These are phyloP conservation scores for Cherax destructor DNA, from an alignment of 1,140 invertebrate genomes.

Conservation along the genomic window DNA sequence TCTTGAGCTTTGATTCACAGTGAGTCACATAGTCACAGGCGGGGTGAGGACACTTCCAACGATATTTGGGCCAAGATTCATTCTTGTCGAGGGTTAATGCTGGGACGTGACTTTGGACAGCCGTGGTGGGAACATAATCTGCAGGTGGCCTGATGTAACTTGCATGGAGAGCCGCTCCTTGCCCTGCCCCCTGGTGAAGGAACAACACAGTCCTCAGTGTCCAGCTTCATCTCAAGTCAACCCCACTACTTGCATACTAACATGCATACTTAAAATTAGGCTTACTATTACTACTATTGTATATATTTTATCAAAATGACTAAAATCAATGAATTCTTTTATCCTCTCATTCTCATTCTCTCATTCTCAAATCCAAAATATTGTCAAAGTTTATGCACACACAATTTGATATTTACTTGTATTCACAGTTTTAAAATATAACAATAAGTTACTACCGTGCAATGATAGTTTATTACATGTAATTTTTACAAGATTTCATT, in stretches of 20 bases:
- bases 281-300: neutral
- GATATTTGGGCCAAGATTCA: constrained; percentile 29
- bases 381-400: too few relatives aligned
- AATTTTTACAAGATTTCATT: too few relatives aligned
- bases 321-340: neutral
- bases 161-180: constrained; percentile 10
- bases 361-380: too few relatives aligned
- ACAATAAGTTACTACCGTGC: too few relatives aligned
- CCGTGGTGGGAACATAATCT: neutral
- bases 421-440: too few relatives aligned
- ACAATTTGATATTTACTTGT: too few relatives aligned
- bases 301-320: neutral
- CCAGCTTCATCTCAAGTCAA: neutral
- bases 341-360: too few relatives aligned
- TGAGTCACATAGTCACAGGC: constrained; percentile 53
- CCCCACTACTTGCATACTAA: constrained; percentile 1
- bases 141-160: constrained; percentile 23
- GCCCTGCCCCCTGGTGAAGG: constrained; percentile 57
- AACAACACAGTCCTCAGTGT: constrained; percentile 68
- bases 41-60: constrained; percentile 46
- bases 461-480: too few relatives aligned
- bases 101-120: constrained; percentile 9
- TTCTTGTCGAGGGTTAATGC: neutral
- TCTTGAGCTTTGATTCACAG: constrained; percentile 64
- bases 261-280: neutral